Evolutionary conservation across 2,888 invertebrate genomes (phyloP).

Genomic region (Aporophyla nigra): DNA sequence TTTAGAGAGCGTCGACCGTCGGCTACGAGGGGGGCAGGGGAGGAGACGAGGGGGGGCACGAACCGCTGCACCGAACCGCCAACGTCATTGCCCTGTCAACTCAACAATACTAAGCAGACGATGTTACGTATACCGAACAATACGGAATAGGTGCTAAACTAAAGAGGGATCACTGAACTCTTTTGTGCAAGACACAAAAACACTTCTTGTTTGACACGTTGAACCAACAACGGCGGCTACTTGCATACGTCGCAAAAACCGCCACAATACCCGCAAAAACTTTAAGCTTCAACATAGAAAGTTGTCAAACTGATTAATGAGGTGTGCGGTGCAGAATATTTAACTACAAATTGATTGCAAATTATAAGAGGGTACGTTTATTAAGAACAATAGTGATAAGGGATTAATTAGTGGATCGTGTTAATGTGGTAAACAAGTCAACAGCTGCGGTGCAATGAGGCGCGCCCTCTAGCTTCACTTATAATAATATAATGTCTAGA

Average conservation of each 20-base stretch:
- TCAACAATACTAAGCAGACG: conserved; percentile 90
- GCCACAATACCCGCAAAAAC: conserved; percentile 49
- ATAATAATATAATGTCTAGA: conserved; percentile 83
- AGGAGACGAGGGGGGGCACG: conserved; percentile 77
- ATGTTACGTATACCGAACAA: conserved; percentile 83
- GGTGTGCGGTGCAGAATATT: conserved; percentile 26
- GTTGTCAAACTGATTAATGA: conserved; percentile 34
- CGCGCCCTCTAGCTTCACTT: conserved; percentile 64
- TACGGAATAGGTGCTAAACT: conserved; percentile 84
- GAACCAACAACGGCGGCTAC: conserved; percentile 49
- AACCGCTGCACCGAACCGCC: conserved; percentile 82
- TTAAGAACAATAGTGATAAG: conserved; percentile 73
- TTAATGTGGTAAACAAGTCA: conserved; percentile 80
- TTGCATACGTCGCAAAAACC: conserved; percentile 57
- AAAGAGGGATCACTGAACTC: conserved; percentile 79
- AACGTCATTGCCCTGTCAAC: conserved; percentile 91
- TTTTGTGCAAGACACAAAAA: conserved; percentile 66
- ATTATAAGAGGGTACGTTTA: conserved; percentile 42
- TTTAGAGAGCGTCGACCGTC: conserved; percentile 90
- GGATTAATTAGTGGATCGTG: conserved; percentile 85
- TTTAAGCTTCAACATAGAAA: conserved; percentile 37
- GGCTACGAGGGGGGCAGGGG: conserved; percentile 81
- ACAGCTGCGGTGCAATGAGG: conserved; percentile 84
- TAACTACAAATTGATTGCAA: conserved; percentile 54
- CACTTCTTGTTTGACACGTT: conserved; percentile 53